Evolutionary conservation across 2,888 invertebrate genomes (phyloP), one percentile per base, ranked within the genome.

Genomic region (Ennomos erosarius): DNA sequence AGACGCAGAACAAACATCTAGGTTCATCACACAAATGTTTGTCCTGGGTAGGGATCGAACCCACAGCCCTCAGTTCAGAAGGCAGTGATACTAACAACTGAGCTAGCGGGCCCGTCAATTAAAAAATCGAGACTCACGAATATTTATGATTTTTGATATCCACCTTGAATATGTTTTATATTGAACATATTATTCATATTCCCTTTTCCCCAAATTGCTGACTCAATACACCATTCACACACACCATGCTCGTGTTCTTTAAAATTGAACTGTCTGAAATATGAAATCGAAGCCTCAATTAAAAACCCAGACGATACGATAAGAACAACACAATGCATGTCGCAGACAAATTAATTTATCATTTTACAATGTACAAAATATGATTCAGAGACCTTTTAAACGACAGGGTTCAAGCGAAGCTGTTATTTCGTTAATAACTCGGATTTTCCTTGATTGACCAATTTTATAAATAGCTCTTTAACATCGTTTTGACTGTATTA

Each of bases 221-320:
- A 61, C 33, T 61, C 61, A 63, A 67, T 65, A 57, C 47, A 59
- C 56, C 47, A 59, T 56, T 54, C 12, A 57, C 61, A n/a, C n/a
- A n/a, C n/a, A 53, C 55, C 33, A 16, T 57, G 10, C 10, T 51
- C 57, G 38, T 44, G 48, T 51, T 40, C 38, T 10, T 34, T 42
- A 44, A 56, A 53, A 67, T 67, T 64, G 64, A 62, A 58, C 60
- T 65, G 62, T 67, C 65, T 48, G 49, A 43, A 48, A 62, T 47
- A 51, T 59, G 50, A 58, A 59, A 59, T 52, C 50, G 64, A 59
- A 61, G 10, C 43, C 57, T 61, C 55, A 63, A 66, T 64, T 57
- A 50, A 62, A 55, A 34, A n/a, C 35, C 49, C 49, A 10, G 55
- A 56, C 37, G 57, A 48, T 50, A 58, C 34, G 37, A 43, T 34